Evolutionary conservation across 1,140 invertebrate genomes (phyloP), one percentile per base, ranked within the genome.

Genomic region (Tenebrio molitor): DNA sequence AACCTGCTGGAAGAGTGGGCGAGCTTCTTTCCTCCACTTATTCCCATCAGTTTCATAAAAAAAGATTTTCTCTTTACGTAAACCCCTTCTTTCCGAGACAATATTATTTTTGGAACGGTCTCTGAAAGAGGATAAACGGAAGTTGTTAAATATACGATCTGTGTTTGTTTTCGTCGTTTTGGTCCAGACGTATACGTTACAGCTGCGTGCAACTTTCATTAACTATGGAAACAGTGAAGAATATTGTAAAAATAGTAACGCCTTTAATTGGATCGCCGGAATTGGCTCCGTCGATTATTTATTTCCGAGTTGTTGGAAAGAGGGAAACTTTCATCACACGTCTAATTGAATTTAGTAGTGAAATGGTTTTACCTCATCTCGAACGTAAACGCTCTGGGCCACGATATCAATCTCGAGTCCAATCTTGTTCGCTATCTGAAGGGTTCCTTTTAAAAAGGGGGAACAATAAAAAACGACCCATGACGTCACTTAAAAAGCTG

Each of bases 401-500:
- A 58, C 50, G 50, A 58, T 58, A 58, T 58, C 50, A 58, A 58
- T 58, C 50, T 58, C 50, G 21, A 25, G 50, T 58, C 23, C 50
- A 58, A 58, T 58, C 50, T 58, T 58, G 36, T 39, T 39, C n/a
- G 36, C 36, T 5, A 39, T 39, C 36, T 39, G 50, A 58, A 58
- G 50, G 50, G 50, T 58, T 58, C 50, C 12, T 58, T 58, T 29
- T 29, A 53, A 53, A 58, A 58, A 29, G 50, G 50, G 19, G 29
- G n/a, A n/a, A 39, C 25, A 65, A 65, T 23, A 65, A 39, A 65
- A 65, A 69, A 69, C 25, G 42, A 34, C 7, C 41, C 44, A 12
- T 58, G 44, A 69, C 69, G 72, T 73, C 63, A 70, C 63, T 70
- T 73, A 64, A 67, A 73, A 73, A 73, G 65, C 23, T 66, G 12